These are phyloP conservation scores for Helarctos malayanus DNA, from an alignment of 2,797 vertebrate species.

Conservation along the genomic window DNA sequence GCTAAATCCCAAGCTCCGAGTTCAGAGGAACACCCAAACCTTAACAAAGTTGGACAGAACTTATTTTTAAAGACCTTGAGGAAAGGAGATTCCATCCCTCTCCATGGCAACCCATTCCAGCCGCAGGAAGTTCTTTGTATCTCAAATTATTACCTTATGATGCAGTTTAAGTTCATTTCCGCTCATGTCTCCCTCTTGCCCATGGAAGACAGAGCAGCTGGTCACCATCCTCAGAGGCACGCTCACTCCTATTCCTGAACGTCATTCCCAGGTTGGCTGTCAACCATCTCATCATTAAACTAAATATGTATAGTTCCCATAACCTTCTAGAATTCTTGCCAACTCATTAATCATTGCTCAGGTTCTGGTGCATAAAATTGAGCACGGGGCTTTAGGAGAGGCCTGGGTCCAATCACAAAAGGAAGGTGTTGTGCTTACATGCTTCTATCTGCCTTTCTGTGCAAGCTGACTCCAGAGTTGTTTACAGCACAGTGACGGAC, in stretches of 20 bases:
- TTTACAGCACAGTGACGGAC: background rate
- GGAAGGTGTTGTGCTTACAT: accelerated
- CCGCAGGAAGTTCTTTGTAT: constrained; percentile 65
- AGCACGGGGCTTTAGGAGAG: background rate
- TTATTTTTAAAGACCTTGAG: constrained; percentile 45
- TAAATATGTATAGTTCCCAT: background rate
- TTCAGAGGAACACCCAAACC: background rate
- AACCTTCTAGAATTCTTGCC: background rate
- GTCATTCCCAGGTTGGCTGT: background rate
- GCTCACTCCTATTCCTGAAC: background rate
- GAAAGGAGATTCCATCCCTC: background rate
- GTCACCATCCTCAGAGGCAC: background rate
- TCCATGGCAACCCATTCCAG: constrained; percentile 31
- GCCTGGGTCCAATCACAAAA: too few relatives aligned
- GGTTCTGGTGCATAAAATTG: background rate
- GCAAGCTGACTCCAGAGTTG: accelerated
- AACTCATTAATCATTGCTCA: constrained; percentile 52
- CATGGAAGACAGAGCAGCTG: constrained; percentile 63
- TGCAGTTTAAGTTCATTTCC: constrained; percentile 27
- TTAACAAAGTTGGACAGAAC: background rate
- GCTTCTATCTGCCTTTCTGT: background rate
- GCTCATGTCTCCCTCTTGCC: background rate
- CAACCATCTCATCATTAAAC: background rate
- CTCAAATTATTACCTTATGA: constrained; percentile 71
- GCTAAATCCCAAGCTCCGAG: background rate